Evolutionary conservation across 2,888 invertebrate genomes (phyloP), one percentile per base, ranked within the genome.

Genomic region (Caenorhabditis sp.): DNA sequence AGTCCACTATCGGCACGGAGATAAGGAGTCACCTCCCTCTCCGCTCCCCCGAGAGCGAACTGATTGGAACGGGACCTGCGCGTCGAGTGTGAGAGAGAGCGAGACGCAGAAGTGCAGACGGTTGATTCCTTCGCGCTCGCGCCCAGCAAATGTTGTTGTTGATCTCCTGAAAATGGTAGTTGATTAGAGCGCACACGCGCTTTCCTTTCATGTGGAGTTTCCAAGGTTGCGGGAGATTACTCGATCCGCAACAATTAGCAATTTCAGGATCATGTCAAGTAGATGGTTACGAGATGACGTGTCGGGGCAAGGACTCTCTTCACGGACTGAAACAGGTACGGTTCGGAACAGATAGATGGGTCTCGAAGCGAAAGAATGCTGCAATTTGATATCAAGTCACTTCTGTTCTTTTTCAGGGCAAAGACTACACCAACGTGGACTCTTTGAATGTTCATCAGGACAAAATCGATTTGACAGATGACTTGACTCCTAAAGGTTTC

Each of bases 381-480:
- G 24, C 6, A 15, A 40, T 26, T 64, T 56, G 1, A 8, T 4
- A 56, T 11, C 15, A 56, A 56, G 6, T 11, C 9, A 6, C 9
- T 9, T 32, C 32, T 4, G 5, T 6, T n/a, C 15, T 28, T 18
- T 71, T 67, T 15, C 53, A 74, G 74, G 35, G 53, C 44, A 51
- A 50, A 51, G 64, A 28, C 53, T 61, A 67, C 22, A 53, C 64
- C 13, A 18, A 62, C 0, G 37, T 82, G 32, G 72, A 82, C 58
- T 68, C 82, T 18, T 44, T 82, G 9, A 64, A 64, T 51, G 64
- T 82, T 2, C 82, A 82, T 51, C 56, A 68, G 35, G 51, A 61
- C 13, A 44, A 58, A 20, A 58, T 82, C 4, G 82, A 82, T 58
- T 53, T 82, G 15, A 78, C 82, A 5, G 68, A 67, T 44, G 72